Base-by-base conservation (phyloP, 30 jellyfish, hydroid and myxozoan species). In the Pelagia noctiluca region DNA sequence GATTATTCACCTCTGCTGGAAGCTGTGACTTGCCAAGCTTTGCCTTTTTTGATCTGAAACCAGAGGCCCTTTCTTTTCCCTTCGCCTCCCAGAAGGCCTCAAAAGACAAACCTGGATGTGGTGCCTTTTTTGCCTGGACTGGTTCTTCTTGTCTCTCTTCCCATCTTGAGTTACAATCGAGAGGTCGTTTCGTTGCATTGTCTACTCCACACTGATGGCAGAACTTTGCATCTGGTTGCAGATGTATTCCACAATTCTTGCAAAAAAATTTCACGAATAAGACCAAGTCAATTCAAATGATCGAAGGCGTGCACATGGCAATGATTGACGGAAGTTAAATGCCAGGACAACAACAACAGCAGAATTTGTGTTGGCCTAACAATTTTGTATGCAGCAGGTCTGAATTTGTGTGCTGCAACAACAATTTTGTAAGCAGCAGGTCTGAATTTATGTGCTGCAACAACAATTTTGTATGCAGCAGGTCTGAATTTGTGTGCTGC, bases 151-250 rank as follows among this genome's bases (percentile, higher is more conserved):
- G n/a, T n/a, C n/a, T n/a, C n/a, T n/a, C n/a, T n/a, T n/a, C n/a
- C n/a, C n/a, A n/a, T n/a, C n/a, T n/a, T n/a, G n/a, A n/a, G n/a
- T n/a, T 61, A 0, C 73, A 0, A 16, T 25, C 52, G 50, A 65
- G 78, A 65, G 78, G 52, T 32, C 24, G 50, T 2, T 28, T 65
- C 57, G 53, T 65, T 65, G 57, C 1, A 3, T 32, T 32, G 12
- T 65, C 78, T 25, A 8, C 78, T 25, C 78, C 78, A 65, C 78
- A 65, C 57, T 32, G 54, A 32, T 3, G 78, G 23, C 50, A 65
- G 53, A 65, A 65, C 12, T 65, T 65, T 25, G 78, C 50, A 65
- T 32, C 78, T 65, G 50, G 29, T 26, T 25, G 50, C 33, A 28
- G 50, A 28, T 28, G 3, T 28, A 65, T 53, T 1, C 78, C 78